Base-by-base conservation (phyloP, 2,797 vertebrate genomes). In the Cirrhinus molitorella region DNA sequence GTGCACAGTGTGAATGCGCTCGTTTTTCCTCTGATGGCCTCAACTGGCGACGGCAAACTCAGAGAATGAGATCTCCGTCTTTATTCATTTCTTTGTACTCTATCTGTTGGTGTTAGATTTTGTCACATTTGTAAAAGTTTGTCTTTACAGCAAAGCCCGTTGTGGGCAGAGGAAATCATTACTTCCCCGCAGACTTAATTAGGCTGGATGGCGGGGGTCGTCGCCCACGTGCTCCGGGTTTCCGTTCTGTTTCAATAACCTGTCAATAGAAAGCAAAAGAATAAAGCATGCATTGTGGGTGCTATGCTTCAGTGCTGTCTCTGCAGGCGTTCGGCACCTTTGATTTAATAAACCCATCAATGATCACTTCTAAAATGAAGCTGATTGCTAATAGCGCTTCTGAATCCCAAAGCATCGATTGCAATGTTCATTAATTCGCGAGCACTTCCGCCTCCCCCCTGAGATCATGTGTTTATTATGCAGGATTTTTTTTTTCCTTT, bases 381-480 rank as follows among this genome's bases (percentile, higher is more conserved):
- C 82, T 84, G 76, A 88, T 87, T 89, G 84, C 73, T 84, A 86
- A 80, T 68, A 67, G 84, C 66, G 83, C 55, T 80, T 83, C 76
- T 51, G 67, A 77, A 89, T 85, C 84, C 70, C 79, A 68, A 23
- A 70, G 84, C 88, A 89, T 89, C 45, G 87, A 87, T 89, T 86
- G 68, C 55, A 13, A 37, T 70, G 73, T 84, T 88, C 84, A 88
- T 90, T 89, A 86, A 89, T 85, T 88, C 28, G n/a, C 85, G 70
- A 85, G 81, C 40, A 57, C 76, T 72, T 81, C 73, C 51, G 25
- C 31, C 37, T 19, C 28, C 49, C 79, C 73, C 70, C 81, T 57
- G 74, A 79, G 66, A 85, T 86, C 65, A 80, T 83, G 71, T 80
- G 87, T 85, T 84, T 85, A 85, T 85, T 66, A 83, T 77, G 12